phyloP scores from a whole-genome alignment of 2,888 invertebrate genomes.

The Nezara viridula region DNA sequence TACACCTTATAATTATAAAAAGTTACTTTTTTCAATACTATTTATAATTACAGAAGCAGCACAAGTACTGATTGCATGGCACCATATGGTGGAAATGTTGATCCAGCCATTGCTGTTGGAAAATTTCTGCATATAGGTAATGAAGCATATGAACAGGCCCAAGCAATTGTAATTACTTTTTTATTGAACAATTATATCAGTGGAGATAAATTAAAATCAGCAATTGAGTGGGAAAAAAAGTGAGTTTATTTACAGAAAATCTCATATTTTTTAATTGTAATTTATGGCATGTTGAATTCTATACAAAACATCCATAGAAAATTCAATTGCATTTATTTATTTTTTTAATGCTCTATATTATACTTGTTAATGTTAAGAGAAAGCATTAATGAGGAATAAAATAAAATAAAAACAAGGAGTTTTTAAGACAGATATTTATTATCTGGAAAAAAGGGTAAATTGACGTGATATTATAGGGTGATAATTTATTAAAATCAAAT shows the following conservation, averaged over 20 bases:
- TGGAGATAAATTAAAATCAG: constrained; percentile 73
- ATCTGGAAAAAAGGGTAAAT: no score
- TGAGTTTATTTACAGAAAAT: constrained; percentile 65
- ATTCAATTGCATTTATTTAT: no score
- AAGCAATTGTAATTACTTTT: constrained; percentile 80
- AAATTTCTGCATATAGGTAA: constrained; percentile 76
- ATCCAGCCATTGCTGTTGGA: constrained; percentile 87
- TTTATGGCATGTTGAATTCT: no score
- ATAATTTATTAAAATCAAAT: no score
- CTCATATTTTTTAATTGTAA: background rate
- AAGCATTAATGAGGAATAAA: no score
- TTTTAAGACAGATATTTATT: no score
- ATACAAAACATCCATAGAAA: no score
- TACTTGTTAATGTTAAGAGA: no score
- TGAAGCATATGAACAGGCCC: constrained; percentile 71
- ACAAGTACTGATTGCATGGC: constrained; percentile 80
- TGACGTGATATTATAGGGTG: no score
- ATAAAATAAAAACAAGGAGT: no score
- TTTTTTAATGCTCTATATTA: no score
- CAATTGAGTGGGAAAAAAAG: constrained; percentile 82
- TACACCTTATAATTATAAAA: background rate
- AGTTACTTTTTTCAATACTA: constrained; percentile 55
- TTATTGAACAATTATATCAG: constrained; percentile 80
- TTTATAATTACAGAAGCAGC: constrained; percentile 71
- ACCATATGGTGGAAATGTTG: constrained; percentile 88